Evolutionary conservation across 2,888 invertebrate genomes (phyloP), one percentile per base, ranked within the genome.

Genomic region (Creontiades dilutus): DNA sequence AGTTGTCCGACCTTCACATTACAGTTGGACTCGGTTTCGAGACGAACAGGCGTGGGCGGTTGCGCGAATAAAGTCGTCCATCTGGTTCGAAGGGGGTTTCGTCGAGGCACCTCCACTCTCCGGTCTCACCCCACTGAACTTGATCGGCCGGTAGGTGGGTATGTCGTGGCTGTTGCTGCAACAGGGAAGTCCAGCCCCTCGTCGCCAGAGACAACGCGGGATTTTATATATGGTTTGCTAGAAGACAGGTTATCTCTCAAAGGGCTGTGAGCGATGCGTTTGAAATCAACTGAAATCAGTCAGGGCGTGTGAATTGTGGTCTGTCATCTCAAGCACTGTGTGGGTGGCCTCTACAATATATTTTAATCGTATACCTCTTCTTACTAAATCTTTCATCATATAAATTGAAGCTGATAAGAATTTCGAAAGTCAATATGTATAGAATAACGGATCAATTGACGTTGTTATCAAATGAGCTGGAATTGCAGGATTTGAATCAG

Each of bases 1-100:
- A 16, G 13, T 16, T 52, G 16, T 61, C 19, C n/a, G 61, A 61
- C 61, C 61, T 61, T 61, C 61, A 61, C 61, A 61, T 19, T 12
- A 52, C 52, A 14, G 52, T 16, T 12, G 5, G 13, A 16, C 19
- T 61, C 61, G 61, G n/a, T 61, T 61, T 61, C 61, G 61, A 61
- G 61, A 61, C 37, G 37, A 37, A 16, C 7, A 61, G 61, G 61
- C 61, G 61, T 61, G 61, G 61, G 61, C 61, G 61, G 61, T 61
- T 61, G 61, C 61, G 61, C 52, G 14, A 37, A 37, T 37, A 52
- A 61, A 19, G 61, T 19, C n/a, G 16, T 61, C 19, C 61, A 61
- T 61, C 19, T 61, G 61, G 61, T 9, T 19, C 61, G 61, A 61
- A 19, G 61, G 61, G 19, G 61, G 19, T n/a, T n/a, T 61, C 19